These are phyloP conservation scores for Habroteleia sp. DNA, from an alignment of 2,888 invertebrate genomes.

Conservation along the genomic window DNA sequence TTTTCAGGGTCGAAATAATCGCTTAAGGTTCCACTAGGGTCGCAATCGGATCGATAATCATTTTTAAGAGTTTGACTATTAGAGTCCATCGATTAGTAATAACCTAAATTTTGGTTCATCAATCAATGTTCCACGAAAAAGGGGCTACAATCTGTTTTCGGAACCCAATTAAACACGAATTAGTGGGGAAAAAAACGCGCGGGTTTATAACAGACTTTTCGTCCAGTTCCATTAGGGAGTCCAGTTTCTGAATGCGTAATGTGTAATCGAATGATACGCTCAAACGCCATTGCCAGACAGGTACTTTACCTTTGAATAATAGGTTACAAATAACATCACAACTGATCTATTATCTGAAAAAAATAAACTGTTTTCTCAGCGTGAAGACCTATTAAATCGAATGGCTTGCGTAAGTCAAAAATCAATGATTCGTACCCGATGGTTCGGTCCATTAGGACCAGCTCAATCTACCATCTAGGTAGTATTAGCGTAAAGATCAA, in stretches of 20 bases:
- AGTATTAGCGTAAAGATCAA: conserved; percentile 43
- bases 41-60: conserved; percentile 6
- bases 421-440: conserved; percentile 49
- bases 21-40: neutral
- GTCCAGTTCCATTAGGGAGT: conserved; percentile 14
- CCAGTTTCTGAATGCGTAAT: conserved; percentile 29
- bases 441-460: conserved; percentile 48
- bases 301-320: conserved; percentile 42
- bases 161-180: conserved; percentile 35
- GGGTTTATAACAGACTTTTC: conserved; percentile 27
- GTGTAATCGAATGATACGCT: conserved; percentile 55
- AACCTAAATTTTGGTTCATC: conserved; percentile 22
- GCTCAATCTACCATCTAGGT: conserved; percentile 46
- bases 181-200: conserved; percentile 12
- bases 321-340: conserved; percentile 48
- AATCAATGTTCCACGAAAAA: conserved; percentile 21
- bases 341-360: conserved; percentile 45
- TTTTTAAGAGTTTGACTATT: neutral
- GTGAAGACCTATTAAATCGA: conserved; percentile 49
- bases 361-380: conserved; percentile 57
- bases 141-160: conserved; percentile 4
- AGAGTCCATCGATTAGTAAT: conserved; percentile 16
- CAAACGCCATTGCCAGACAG: conserved; percentile 33
- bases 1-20: neutral
- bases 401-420: conserved; percentile 34